phyloP scores from a whole-genome alignment of 2,888 invertebrate genomes.

The Cylindroiulus punctatus region DNA sequence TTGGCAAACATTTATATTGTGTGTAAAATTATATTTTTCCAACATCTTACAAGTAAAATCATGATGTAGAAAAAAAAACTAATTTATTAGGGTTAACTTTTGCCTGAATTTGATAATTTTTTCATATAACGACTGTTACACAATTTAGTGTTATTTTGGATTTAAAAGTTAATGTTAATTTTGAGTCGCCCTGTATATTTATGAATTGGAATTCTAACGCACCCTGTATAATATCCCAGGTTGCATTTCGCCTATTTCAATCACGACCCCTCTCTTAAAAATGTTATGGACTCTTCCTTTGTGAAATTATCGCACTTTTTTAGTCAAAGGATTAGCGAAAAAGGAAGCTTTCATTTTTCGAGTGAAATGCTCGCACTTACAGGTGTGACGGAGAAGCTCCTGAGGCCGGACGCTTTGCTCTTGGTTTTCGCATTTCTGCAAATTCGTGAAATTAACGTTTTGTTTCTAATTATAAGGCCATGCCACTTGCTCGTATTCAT shows the following conservation, averaged over 20 bases:
- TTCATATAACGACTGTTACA: too few species aligned
- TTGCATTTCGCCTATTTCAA: background rate
- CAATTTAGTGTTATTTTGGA: too few species aligned
- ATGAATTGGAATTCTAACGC: background rate
- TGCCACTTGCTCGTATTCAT: background rate
- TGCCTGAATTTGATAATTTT: too few species aligned
- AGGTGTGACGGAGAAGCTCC: constrained; percentile 7
- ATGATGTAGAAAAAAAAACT: too few species aligned
- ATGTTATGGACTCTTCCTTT: constrained; percentile 36
- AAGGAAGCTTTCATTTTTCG: background rate
- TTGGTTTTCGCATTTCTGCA: background rate
- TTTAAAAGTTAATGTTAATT: too few species aligned
- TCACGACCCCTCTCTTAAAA: background rate
- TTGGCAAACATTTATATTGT: too few species aligned
- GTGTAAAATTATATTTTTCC: too few species aligned
- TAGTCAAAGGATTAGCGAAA: constrained; percentile 31
- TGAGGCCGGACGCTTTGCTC: background rate
- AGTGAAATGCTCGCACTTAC: background rate
- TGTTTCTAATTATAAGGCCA: background rate
- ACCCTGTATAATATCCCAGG: constrained; percentile 12
- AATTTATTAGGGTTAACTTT: too few species aligned
- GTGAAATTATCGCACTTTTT: constrained; percentile 21
- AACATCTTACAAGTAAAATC: too few species aligned
- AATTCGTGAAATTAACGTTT: background rate
- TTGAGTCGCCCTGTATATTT: too few species aligned